Evolutionary conservation across 2,113 vertebrate species (phyloP).

Genomic region (Pygoscelis antarcticus): DNA sequence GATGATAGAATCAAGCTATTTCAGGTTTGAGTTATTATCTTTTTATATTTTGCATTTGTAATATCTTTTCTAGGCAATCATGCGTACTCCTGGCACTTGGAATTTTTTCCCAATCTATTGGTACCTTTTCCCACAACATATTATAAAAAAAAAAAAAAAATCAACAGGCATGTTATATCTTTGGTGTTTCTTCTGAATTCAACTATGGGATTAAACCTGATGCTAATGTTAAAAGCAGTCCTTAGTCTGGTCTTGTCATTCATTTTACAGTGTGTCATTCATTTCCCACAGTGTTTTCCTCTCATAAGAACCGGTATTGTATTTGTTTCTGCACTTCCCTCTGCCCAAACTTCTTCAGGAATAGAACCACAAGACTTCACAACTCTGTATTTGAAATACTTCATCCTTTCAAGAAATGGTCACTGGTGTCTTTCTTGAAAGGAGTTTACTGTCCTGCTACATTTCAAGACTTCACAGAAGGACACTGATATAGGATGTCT

Average conservation of each 20-base stretch:
- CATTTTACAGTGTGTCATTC: not conserved
- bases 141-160: not conserved
- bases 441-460: not conserved
- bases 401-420: not conserved
- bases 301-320: not conserved
- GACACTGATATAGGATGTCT: accelerated
- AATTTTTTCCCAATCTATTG: not conserved
- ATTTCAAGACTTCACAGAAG: not conserved
- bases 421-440: not conserved
- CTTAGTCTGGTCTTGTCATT: not conserved
- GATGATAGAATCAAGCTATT: not conserved
- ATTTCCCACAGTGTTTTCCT: not conserved
- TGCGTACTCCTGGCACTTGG: not conserved
- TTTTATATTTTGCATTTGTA: not conserved
- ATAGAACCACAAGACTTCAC: not conserved
- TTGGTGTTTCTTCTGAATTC: not conserved
- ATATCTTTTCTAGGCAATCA: not conserved
- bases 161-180: not conserved
- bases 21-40: not conserved
- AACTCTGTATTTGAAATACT: not conserved
- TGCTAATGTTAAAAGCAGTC: not conserved
- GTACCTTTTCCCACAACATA: not conserved
- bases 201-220: not conserved
- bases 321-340: not conserved
- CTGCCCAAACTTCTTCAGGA: not conserved